Evolutionary conservation across 1,140 invertebrate genomes (phyloP).

Genomic region (Batillaria attramentaria): DNA sequence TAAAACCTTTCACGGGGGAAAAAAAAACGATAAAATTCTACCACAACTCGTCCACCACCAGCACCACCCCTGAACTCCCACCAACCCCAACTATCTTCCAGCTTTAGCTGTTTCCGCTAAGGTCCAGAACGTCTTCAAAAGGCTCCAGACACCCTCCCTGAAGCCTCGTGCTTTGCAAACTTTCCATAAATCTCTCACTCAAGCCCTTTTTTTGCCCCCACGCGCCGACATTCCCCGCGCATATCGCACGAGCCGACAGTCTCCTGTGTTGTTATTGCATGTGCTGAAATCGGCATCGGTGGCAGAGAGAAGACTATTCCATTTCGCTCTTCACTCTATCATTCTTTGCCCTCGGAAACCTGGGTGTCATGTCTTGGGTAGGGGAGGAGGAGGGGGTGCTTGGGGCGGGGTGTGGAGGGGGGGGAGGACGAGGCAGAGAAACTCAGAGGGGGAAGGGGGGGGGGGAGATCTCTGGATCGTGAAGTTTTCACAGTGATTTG

Average conservation of each 20-base stretch:
- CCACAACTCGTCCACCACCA: neutral
- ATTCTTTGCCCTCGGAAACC: no score
- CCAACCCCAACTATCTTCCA: no score
- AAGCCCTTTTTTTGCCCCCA: neutral
- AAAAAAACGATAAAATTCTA: neutral
- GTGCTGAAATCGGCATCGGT: slow-evolving; percentile 28
- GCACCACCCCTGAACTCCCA: neutral
- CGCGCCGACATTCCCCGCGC: neutral
- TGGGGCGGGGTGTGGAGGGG: no score
- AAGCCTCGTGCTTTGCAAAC: neutral
- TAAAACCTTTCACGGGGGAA: no score
- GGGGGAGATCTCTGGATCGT: no score
- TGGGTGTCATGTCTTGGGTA: no score
- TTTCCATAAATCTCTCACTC: slow-evolving; percentile 28
- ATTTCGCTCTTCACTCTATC: slow-evolving; percentile 21
- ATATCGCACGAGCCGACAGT: neutral
- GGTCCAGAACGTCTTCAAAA: neutral
- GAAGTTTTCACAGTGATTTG: neutral
- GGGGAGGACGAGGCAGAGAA: no score
- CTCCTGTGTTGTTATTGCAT: slow-evolving; percentile 33
- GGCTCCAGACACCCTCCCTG: neutral
- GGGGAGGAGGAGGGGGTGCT: no score
- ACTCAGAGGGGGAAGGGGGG: no score
- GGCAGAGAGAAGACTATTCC: neutral
- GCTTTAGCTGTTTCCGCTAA: no score